Base-by-base conservation (phyloP, 1,140 invertebrate species). In the Drosophila malerkotliana region DNA sequence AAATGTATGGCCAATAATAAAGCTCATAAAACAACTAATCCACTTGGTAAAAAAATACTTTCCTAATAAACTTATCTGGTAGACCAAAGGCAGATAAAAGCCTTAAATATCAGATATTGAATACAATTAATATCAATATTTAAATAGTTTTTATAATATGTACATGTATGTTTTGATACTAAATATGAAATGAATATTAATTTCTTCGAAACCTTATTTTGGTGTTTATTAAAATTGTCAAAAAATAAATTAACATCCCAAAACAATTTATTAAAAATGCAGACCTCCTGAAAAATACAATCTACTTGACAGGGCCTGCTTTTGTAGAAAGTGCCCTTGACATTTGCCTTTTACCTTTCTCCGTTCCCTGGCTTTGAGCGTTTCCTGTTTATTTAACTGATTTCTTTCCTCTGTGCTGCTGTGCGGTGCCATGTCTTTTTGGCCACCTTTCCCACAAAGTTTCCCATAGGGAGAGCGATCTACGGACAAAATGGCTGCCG, bases 301-400 rank as follows among this genome's bases (percentile, higher is more conserved):
- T 52, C 30, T 69, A 49, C 34, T 30, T 56, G 26, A 44, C 49
- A 51, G 9, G 6, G 15, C 28, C 28, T 44, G 10, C 30, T 30
- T 18, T 44, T 34, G 32, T 45, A 59, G 55, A 81, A 74, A 81
- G 73, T 78, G 77, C 82, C 82, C 82, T 85, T 85, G 81, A 87
- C 78, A 85, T 68, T 71, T 80, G 72, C 53, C 69, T 75, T 68
- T 56, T 79, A 60, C 57, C 75, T 53, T 77, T 72, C 59, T 62
- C 54, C 24, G 51, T 26, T 57, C 45, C 51, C 48, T 28, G 63
- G 48, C 64, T 56, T 28, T 9, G 59, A 62, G 60, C 47, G 21
- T 48, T 85, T 85, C 81, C 81, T 85, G 81, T 85, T 85, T 60
- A 57, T 39, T 67, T 78, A 82, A 82, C 82, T 85, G 81, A 85